These are phyloP conservation scores for Caprella mutica DNA, from an alignment of 2,888 invertebrate genomes.

Conservation along the genomic window DNA sequence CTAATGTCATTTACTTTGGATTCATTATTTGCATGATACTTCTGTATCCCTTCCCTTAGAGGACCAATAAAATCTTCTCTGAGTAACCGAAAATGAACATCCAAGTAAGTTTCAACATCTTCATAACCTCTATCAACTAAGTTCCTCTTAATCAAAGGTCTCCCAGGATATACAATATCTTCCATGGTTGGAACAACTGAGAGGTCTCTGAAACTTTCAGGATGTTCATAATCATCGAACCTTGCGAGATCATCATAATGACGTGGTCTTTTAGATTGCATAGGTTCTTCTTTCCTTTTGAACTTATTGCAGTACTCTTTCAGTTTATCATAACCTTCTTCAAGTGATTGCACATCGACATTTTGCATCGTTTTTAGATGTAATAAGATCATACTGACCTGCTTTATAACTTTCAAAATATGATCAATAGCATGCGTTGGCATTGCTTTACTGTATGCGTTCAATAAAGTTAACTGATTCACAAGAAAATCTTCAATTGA, in stretches of 20 bases:
- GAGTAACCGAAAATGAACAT: conserved; percentile 61
- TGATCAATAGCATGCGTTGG: conserved; percentile 7
- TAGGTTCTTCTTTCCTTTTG: background rate
- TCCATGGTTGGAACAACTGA: conserved; percentile 1
- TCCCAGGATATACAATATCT: conserved; percentile 30
- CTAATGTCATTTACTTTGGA: conserved; percentile 41
- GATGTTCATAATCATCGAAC: background rate
- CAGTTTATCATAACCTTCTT: background rate
- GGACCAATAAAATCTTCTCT: conserved; percentile 69
- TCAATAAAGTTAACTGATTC: conserved; percentile 2
- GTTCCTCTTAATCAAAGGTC: conserved; percentile 49
- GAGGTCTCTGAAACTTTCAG: background rate
- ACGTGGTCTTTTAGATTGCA: background rate
- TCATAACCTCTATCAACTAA: conserved; percentile 52
- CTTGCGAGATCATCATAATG: background rate
- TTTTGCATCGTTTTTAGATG: too few species aligned
- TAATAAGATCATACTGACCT: too few species aligned
- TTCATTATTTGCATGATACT: conserved; percentile 45
- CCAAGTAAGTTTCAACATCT: conserved; percentile 59
- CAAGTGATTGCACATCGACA: background rate
- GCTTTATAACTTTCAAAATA: background rate
- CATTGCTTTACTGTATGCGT: conserved; percentile 2
- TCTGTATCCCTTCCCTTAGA: conserved; percentile 53
- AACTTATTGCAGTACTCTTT: background rate
- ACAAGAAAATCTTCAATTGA: conserved; percentile 1